These are phyloP conservation scores for Malurus leucopterus DNA, from an alignment of 2,797 vertebrate species.

Conservation along the genomic window DNA sequence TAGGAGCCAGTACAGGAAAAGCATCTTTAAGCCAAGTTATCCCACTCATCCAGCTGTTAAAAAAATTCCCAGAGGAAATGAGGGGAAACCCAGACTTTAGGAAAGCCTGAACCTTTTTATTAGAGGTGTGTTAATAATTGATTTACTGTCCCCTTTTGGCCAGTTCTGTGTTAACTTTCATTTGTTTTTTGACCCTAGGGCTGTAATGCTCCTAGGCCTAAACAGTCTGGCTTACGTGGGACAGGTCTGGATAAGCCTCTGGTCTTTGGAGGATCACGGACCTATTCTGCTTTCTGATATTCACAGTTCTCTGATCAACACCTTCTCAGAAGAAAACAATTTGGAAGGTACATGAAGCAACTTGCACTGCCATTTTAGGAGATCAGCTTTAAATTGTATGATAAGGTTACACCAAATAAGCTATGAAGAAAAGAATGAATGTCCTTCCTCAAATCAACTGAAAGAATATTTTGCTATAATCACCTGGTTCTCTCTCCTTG, in stretches of 20 bases:
- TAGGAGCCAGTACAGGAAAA: conserved; percentile 50
- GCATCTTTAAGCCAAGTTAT: conserved; percentile 48
- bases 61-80: conserved; percentile 51
- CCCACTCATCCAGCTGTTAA: conserved; percentile 47
- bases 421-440: background rate
- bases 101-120: conserved; percentile 18
- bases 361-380: background rate
- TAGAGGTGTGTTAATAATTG: conserved; percentile 31
- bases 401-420: background rate
- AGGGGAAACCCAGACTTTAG: conserved; percentile 34
- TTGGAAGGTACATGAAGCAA: background rate
- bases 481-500: background rate
- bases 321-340: background rate
- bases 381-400: background rate
- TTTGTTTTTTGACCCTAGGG: background rate
- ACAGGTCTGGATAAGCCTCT: background rate
- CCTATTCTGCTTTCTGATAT: background rate
- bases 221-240: background rate
- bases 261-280: background rate
- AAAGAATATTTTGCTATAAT: background rate
- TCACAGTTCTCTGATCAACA: background rate
- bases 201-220: background rate
- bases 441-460: background rate
- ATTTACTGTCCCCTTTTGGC: conserved; percentile 34
- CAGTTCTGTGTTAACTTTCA: background rate